A percentile compares a stretch with the other conserved stretches of the same genome.
These are phyloP conservation scores for Pluvialis apricaria DNA, from an alignment of 2,113 vertebrate species.

Conservation along the genomic window DNA sequence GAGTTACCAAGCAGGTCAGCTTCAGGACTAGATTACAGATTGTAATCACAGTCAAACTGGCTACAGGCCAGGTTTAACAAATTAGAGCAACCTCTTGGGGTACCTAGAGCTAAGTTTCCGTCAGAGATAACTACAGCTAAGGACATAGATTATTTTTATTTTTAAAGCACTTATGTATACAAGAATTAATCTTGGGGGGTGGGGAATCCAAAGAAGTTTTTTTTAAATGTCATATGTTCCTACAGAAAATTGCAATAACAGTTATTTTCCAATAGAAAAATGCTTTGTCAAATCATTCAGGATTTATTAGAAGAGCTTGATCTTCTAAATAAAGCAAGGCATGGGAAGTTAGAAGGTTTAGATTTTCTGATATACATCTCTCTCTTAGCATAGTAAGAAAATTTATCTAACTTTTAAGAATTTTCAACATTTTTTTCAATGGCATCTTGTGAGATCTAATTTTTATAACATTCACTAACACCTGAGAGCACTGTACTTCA, in stretches of 20 bases:
- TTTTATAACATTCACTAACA: too few relatives aligned
- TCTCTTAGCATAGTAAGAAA: too few relatives aligned
- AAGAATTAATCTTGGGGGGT: background rate
- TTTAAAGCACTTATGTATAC: background rate
- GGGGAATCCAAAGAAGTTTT: background rate
- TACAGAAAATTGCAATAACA: background rate
- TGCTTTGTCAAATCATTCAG: background rate
- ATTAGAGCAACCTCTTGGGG: background rate
- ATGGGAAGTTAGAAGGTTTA: too few relatives aligned
- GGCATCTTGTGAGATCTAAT: too few relatives aligned
- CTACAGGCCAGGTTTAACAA: background rate
- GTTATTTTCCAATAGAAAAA: background rate
- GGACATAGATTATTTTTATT: accelerated
- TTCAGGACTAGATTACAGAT: background rate
- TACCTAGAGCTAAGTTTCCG: background rate
- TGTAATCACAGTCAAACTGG: background rate
- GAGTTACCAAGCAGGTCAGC: background rate
- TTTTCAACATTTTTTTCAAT: too few relatives aligned
- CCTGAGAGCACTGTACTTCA: too few relatives aligned
- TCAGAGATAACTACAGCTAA: background rate
- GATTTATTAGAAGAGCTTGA: background rate
- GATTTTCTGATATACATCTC: too few relatives aligned
- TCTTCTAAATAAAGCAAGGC: too few relatives aligned
- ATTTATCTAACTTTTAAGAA: too few relatives aligned
- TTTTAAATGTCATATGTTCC: background rate